Evolutionary conservation across 2,113 vertebrate species (phyloP), one percentile per base, ranked within the genome.

Genomic region (Girardinichthys multiradiatus): DNA sequence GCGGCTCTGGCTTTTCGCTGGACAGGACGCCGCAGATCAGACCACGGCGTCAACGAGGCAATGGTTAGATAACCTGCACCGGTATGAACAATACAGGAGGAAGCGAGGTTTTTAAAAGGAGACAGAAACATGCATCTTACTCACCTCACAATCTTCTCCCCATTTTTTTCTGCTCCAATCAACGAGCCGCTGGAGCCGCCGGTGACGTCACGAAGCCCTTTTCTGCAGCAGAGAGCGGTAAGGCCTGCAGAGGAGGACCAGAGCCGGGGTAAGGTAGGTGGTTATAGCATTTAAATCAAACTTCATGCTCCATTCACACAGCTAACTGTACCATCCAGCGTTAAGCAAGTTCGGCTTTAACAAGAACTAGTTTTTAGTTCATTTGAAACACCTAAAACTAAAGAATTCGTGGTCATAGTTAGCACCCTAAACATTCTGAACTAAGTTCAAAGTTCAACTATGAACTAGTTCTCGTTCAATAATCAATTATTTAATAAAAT

Each of bases 121-220:
- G 68, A 79, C 80, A 84, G 82, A 89, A 87, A 90, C 68, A 80
- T 83, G 82, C 79, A 69, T 85, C 45, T 87, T 69, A 92, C 93
- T 94, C 92, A 94, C 94, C 94, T 93, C 85, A 82, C 80, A 84
- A 66, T 85, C 85, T 82, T 92, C 90, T 92, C 85, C 89, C 85
- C 93, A 91, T 91, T 93, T 90, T 91, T 90, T 90, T 76, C 75
- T 31, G 70, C 87, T 85, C 81, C 79, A 84, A 90, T 85, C 86
- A 84, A 91, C 90, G 88, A 93, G 83, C 90, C 82, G 92, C 90
- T 92, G 86, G 75, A 88, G 90, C 89, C 81, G 73, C 81, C 83
- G 57, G 75, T 94, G 93, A 95, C 94, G 94, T 95, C 94, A 95
- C 92, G 76, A 80, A 84, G 83, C 91, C 77, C 77, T 80, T 79